These are phyloP conservation scores for Steatocranus sp. DNA, from an alignment of 2,797 vertebrate genomes.

Conservation along the genomic window DNA sequence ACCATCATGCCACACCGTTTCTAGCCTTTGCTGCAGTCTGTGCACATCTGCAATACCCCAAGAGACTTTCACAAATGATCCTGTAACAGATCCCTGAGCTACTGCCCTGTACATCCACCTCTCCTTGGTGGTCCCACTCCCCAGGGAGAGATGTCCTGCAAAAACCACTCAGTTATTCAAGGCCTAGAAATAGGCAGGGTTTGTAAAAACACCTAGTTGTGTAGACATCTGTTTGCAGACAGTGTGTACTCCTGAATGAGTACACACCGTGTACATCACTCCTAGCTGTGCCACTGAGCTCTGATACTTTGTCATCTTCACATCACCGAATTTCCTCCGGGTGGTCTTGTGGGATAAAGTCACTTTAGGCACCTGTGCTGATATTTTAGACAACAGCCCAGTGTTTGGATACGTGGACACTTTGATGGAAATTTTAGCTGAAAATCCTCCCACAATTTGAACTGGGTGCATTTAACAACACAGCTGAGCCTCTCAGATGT, in stretches of 20 bases:
- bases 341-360: slow-evolving; percentile 12
- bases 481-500: slow-evolving; percentile 36
- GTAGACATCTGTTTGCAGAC: slow-evolving; percentile 15
- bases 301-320: slow-evolving; percentile 52
- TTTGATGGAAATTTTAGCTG: slow-evolving; percentile 24
- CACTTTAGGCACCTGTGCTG: slow-evolving; percentile 24
- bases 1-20: not conserved
- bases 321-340: slow-evolving; percentile 32
- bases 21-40: not conserved
- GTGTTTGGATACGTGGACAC: slow-evolving; percentile 27
- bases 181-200: slow-evolving; percentile 13
- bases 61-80: slow-evolving; percentile 34
- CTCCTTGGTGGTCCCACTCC: slow-evolving; percentile 13
- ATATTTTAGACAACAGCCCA: slow-evolving; percentile 28
- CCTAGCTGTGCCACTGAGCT: slow-evolving; percentile 32
- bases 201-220: slow-evolving; percentile 3
- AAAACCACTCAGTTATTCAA: slow-evolving; percentile 21
- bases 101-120: not conserved
- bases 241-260: slow-evolving; percentile 36
- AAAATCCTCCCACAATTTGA: slow-evolving; percentile 36
- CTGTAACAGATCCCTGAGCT: slow-evolving; percentile 1
- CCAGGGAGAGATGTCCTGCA: slow-evolving; percentile 2
- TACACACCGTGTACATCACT: slow-evolving; percentile 36
- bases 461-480: slow-evolving; percentile 37
- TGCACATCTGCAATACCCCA: slow-evolving; percentile 22